Evolutionary conservation across 1,140 invertebrate species (phyloP), one percentile per base, ranked within the genome.

Genomic region (Drosophila sp.): DNA sequence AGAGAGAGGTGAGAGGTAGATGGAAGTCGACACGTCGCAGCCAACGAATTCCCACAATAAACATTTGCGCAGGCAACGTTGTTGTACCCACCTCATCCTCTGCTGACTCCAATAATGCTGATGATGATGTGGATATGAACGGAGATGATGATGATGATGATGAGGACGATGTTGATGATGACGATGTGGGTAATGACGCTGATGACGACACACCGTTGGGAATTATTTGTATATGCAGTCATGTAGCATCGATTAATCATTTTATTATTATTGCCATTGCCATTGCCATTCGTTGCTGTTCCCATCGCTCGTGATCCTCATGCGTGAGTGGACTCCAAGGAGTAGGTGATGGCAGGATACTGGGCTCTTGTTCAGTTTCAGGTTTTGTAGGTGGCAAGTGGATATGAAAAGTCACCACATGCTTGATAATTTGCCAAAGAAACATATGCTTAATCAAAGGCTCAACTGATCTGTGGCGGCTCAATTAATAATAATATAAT

Each of bases 221-320:
- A 89, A 89, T 89, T 89, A 87, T 89, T 87, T 83, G 84, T 86
- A 80, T 86, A 86, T 86, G 80, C 84, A 83, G 84, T 89, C 84
- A 89, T 89, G 84, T 89, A 89, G 85, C 84, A 89, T 89, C 84
- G 84, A 89, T 89, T 89, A 89, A 89, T 89, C 84, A 89, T 89
- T 89, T 89, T 89, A 89, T 89, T 87, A 89, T 89, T 89, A 76
- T 79, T 76, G 73, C 68, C 62, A 50, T 50, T 63, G 44, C 44
- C 44, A 70, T 76, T 77, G 79, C 79, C 83, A 79, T 87, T 83
- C 76, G 79, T 58, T 79, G 79, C 76, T 72, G 64, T 83, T 89
- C 84, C 84, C 84, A 89, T 61, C 74, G 72, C 80, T 87, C 80
- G 83, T 87, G 83, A 83, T 84, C 84, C 72, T 74, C 84, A 80